Base-by-base conservation (phyloP, 2,888 invertebrate species). In the Drosophila nigricruria region DNA sequence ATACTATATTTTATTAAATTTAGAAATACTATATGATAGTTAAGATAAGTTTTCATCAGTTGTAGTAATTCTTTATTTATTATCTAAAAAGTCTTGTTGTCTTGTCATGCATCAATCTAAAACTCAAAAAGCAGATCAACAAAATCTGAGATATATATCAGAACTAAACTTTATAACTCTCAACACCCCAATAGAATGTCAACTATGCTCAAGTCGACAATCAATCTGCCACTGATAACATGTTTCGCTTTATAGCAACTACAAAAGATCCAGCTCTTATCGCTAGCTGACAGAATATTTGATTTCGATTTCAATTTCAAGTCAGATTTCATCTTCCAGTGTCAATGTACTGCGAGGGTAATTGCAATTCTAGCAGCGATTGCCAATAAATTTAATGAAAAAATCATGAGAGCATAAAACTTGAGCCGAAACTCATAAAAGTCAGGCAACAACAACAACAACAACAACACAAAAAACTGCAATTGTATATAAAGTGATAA, bases 401-500 rank as follows among this genome's bases (percentile, higher is more conserved):
- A 87, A 87, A 76, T 85, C 87, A 87, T 77, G 77, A 68, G 73
- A 82, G 81, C 85, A 82, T 79, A 77, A 82, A 73, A 89, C 71
- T 74, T 70, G 75, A 79, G 71, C 85, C 71, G 70, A 73, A 62
- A 66, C 50, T 49, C 67, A 74, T 67, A 73, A 61, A 77, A 66
- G 70, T 69, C 70, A 65, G 45, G 16, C 36, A 54, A 16, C 18
- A 49, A 45, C 47, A 54, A 67, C 25, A 67, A 58, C 57, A 73
- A 69, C 47, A 36, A 70, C 30, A 58, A 27, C 23, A 65, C 65
- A 54, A 71, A 58, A 64, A 76, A 69, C 43, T 40, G 67, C 82
- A 81, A 87, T 81, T 81, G 87, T 66, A 77, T 69, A 77, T 73
- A 82, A 88, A 89, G 85, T 82, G 85, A 86, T 89, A 89, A 86